phyloP scores from a whole-genome alignment of 2,888 invertebrate species.

The Calliopum simillimum region DNA sequence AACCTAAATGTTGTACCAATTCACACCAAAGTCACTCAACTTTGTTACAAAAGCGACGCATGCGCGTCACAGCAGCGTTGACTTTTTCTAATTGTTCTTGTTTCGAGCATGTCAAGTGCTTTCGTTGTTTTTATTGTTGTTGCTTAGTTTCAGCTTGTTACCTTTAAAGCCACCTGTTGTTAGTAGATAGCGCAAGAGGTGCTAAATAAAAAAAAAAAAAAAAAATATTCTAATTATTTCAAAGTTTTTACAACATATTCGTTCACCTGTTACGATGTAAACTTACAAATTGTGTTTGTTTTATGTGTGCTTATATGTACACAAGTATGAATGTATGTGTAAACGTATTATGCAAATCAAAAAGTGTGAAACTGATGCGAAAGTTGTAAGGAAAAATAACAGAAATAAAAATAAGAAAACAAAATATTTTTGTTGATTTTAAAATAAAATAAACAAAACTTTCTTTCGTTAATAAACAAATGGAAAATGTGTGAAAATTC shows the following conservation, averaged over 20 bases:
- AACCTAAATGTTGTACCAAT: conserved; percentile 18
- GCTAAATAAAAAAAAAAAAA: background rate
- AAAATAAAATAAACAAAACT: background rate
- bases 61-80: background rate
- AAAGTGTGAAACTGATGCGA: conserved; percentile 13
- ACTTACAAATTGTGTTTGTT: background rate
- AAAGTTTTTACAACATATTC: no score
- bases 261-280: no score
- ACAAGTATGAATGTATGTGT: background rate
- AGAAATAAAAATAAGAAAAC: conserved; percentile 5
- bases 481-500: background rate
- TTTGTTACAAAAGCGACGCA: background rate
- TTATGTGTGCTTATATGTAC: background rate
- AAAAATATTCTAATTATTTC: conserved; percentile 29
- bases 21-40: background rate
- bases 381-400: conserved; percentile 3
- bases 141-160: no score
- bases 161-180: background rate
- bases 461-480: no score
- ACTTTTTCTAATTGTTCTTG: background rate
- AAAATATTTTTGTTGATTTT: background rate
- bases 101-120: conserved; percentile 18
- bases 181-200: conserved; percentile 35
- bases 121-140: conserved; percentile 23
- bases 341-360: conserved; percentile 2